Base-by-base conservation (phyloP, 2,113 vertebrate genomes). In the Spermophilus dauricus region DNA sequence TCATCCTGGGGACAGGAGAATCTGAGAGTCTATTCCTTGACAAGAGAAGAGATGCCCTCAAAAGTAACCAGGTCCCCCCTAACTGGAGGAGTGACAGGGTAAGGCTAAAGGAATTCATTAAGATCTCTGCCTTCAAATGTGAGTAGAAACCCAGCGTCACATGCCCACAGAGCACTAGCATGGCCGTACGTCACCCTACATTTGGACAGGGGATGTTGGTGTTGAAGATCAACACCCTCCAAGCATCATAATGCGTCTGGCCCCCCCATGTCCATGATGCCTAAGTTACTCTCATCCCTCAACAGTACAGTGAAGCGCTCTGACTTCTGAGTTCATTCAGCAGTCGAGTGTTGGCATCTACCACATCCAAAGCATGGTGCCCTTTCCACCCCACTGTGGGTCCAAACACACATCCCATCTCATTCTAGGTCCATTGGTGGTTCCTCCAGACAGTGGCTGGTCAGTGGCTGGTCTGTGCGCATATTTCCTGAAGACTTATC, bases 301-400 rank as follows among this genome's bases (percentile, higher is more conserved):
- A 17, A 28, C 28, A 42, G 48, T 11, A 2, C 34, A 20, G 17
- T 45, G 45, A 65, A 2, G 32, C 42, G 63, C 63, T 61, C 86
- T 61, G 7, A 67, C 42, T 92, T n/a, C 89, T 69, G 48, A 65
- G 63, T 80, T 77, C 37, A 67, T 3, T 82, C 70, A 20, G 51
- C 63, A 83, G 34, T 39, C 26, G 93, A 56, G 37, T 45, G 9
- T 37, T 61, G 96, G 97, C 96, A 98, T 96, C 97, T 97, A 96
- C 95, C 96, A 94, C 2, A 12, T 88, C 85, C 96, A 14, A 58
- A 81, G 75, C 91, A 73, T 65, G 53, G 89, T 24, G 86, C 70
- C 53, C 24, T 24, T 9, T 28, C 69, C 56, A 17, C 34, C 28
- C 37, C 73, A 37, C 48, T 42, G 30, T 5, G n/a, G 73, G 20